These are phyloP conservation scores for Eulacestoma nigropectus DNA, from an alignment of 2,113 vertebrate species.

Conservation along the genomic window DNA sequence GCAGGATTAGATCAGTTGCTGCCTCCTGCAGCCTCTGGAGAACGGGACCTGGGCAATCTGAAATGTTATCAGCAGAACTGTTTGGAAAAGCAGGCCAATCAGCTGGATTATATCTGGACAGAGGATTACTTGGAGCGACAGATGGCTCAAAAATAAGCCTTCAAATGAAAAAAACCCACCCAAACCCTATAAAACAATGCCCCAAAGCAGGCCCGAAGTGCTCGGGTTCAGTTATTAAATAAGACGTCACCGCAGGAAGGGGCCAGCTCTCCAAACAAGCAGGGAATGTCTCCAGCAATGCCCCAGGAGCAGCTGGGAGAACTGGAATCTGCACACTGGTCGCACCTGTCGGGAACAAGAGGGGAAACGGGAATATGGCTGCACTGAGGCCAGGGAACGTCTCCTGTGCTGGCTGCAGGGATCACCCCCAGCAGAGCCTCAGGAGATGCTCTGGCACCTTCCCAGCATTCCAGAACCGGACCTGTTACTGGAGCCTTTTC, in stretches of 20 bases:
- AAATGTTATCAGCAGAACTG: background rate
- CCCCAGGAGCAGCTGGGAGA: background rate
- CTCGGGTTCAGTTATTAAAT: background rate
- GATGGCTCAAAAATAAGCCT: background rate
- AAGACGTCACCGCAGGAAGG: background rate
- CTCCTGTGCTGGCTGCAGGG: background rate
- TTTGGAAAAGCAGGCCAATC: slow-evolving; percentile 1
- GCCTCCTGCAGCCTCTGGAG: slow-evolving; percentile 1
- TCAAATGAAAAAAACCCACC: background rate
- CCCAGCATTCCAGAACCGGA: background rate
- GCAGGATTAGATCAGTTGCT: slow-evolving; percentile 38
- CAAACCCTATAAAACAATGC: background rate
- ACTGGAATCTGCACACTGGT: background rate
- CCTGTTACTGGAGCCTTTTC: background rate
- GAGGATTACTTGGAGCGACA: background rate
- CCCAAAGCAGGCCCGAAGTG: background rate
- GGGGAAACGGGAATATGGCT: background rate
- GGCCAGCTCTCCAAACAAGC: background rate
- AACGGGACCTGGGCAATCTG: background rate
- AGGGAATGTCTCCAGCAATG: background rate
- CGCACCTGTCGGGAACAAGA: background rate
- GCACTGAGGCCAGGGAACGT: background rate
- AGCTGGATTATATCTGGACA: background rate
- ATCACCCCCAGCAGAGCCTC: background rate
- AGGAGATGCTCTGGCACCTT: background rate